Percentiles rank a stretch among this genome's conserved stretches.
These are phyloP conservation scores for Diloba caeruleocephala DNA, from an alignment of 2,888 invertebrate species.

Conservation along the genomic window DNA sequence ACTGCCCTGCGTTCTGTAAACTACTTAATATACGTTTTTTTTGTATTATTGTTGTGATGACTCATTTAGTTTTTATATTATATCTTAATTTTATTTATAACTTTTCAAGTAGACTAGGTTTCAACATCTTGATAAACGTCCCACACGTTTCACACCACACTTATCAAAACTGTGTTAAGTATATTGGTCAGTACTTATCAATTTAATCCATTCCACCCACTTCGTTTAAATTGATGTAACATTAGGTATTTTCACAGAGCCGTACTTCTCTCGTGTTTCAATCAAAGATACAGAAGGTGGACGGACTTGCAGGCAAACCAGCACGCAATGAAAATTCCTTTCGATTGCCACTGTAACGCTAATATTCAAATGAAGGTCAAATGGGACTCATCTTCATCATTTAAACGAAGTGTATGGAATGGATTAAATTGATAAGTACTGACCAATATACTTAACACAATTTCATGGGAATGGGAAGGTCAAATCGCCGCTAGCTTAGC, in stretches of 20 bases:
- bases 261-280: conserved; percentile 35
- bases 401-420: conserved; percentile 25
- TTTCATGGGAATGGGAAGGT: no score
- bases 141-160: no score
- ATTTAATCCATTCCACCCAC: conserved; percentile 29
- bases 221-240: conserved; percentile 1
- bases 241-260: conserved; percentile 10
- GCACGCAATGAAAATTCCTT: conserved; percentile 57
- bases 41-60: no score
- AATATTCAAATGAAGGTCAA: conserved; percentile 72
- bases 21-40: no score
- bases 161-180: no score
- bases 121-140: no score
- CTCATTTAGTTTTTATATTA: no score
- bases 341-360: conserved; percentile 57
- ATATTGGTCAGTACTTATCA: not conserved
- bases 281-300: conserved; percentile 52
- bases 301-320: conserved; percentile 40
- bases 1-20: no score
- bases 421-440: conserved; percentile 5
- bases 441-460: no score
- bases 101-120: no score
- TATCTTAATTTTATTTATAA: no score
- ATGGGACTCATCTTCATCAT: no score
- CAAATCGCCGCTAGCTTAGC: conserved; percentile 55